These are phyloP conservation scores for Saturnia pavonia DNA, from an alignment of 2,888 invertebrate genomes.

Conservation along the genomic window DNA sequence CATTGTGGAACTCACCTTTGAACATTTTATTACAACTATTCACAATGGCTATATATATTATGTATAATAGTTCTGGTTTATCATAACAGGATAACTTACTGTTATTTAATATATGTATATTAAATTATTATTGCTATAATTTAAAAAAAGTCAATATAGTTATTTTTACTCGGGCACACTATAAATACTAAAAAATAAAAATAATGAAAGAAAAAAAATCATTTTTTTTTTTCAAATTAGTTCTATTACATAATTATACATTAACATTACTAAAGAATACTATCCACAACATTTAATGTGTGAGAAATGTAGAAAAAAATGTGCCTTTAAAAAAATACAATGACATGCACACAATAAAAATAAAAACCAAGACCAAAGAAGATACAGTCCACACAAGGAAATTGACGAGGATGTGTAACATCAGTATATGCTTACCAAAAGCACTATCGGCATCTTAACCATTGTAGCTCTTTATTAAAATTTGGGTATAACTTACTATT, in stretches of 20 bases:
- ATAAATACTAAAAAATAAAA: no score
- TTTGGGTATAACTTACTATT: constrained; percentile 55
- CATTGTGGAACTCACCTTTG: background rate
- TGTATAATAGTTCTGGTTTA: background rate
- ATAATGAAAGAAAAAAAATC: no score
- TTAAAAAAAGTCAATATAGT: no score
- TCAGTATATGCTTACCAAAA: constrained; percentile 13
- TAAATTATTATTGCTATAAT: no score
- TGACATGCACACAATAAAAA: background rate
- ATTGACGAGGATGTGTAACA: background rate
- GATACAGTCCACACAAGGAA: constrained; percentile 4
- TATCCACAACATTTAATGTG: background rate
- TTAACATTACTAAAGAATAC: background rate
- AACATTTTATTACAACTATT: background rate
- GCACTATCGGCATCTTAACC: constrained; percentile 5
- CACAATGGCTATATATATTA: background rate
- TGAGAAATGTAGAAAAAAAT: background rate
- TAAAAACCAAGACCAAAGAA: constrained; percentile 1
- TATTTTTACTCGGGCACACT: no score
- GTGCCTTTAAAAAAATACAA: background rate
- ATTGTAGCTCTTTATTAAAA: background rate
- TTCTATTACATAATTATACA: background rate
- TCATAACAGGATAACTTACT: no score
- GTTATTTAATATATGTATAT: no score
- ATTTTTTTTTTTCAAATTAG: background rate